phyloP scores from a whole-genome alignment of 1,140 invertebrate species.

The Cylas formicarius region DNA sequence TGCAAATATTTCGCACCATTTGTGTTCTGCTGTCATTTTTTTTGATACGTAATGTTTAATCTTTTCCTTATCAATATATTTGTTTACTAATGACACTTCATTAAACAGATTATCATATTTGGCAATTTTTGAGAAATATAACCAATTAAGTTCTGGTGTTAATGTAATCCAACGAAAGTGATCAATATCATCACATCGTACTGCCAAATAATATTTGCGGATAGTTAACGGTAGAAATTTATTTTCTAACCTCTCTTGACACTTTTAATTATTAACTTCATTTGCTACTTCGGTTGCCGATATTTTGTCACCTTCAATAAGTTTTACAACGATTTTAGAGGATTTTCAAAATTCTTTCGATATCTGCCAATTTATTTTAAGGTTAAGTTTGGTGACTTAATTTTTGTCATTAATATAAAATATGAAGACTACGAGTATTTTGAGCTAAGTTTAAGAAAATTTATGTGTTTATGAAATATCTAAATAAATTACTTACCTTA shows the following conservation, averaged over 20 bases:
- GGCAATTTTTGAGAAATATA: constrained; percentile 11
- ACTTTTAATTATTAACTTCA: no score
- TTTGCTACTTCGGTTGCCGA: no score
- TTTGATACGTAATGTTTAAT: constrained; percentile 11
- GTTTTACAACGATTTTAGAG: no score
- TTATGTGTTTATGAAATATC: no score
- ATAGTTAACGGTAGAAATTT: constrained; percentile 13
- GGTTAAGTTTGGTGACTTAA: no score
- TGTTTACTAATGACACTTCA: constrained; percentile 15
- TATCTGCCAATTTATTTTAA: no score
- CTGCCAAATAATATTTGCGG: constrained; percentile 11
- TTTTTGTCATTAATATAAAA: no score
- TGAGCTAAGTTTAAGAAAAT: no score
- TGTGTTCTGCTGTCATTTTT: constrained; percentile 10
- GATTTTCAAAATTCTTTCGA: no score
- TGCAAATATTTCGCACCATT: no score
- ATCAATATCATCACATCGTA: constrained; percentile 17
- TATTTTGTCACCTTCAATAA: constrained; percentile 18
- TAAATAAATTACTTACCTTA: no score
- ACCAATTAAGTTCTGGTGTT: constrained; percentile 7
- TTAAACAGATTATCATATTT: constrained; percentile 19
- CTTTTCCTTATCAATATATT: constrained; percentile 17
- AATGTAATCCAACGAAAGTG: constrained; percentile 5
- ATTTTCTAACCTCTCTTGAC: constrained; percentile 15
- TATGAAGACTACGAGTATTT: no score